A percentile compares a stretch with the other conserved stretches of the same genome.
Conservation (phyloP, 2,888 invertebrate genomes). For the Sphaerophoria taeniata region DNA sequence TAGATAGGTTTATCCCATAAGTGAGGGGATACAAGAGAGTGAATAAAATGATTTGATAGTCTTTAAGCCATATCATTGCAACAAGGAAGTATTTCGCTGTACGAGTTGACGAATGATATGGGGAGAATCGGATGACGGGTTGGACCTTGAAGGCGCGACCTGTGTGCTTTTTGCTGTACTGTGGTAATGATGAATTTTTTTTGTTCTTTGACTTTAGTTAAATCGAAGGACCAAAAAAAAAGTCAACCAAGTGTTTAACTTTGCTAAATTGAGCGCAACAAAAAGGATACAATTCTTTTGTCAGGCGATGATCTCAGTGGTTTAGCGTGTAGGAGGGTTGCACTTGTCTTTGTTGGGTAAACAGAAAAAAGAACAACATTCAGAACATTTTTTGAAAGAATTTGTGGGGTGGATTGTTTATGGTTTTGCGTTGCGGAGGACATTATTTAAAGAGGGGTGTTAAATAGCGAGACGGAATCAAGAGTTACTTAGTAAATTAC, state of each 20-base stretch:
- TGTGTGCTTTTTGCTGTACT: slow-evolving; percentile 36
- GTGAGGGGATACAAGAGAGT: slow-evolving; percentile 32
- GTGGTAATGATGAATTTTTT: slow-evolving; percentile 47
- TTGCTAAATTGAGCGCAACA: slow-evolving; percentile 73
- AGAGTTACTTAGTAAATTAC: slow-evolving; percentile 71
- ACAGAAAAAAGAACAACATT: slow-evolving; percentile 66
- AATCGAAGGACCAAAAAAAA: slow-evolving; percentile 37
- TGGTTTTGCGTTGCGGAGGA: slow-evolving; percentile 55
- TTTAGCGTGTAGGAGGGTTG: slow-evolving; percentile 52
- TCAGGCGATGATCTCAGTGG: slow-evolving; percentile 59
- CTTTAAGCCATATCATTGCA: slow-evolving; percentile 51
- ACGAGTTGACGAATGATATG: not conserved
- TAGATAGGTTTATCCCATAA: not conserved
- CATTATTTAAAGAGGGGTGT: slow-evolving; percentile 62
- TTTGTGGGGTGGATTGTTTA: slow-evolving; percentile 73
- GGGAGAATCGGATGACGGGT: slow-evolving; percentile 20
- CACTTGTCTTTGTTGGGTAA: slow-evolving; percentile 67
- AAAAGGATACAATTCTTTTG: slow-evolving; percentile 72
- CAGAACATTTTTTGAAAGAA: slow-evolving; percentile 35
- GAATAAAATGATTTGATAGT: slow-evolving; percentile 64
- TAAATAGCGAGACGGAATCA: slow-evolving; percentile 69
- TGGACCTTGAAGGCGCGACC: slow-evolving; percentile 61
- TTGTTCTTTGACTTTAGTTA: slow-evolving; percentile 49
- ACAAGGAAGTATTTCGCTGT: slow-evolving; percentile 33
- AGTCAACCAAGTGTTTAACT: slow-evolving; percentile 71